Evolutionary conservation across 2,113 vertebrate species (phyloP).

Genomic region (Bucco capensis): DNA sequence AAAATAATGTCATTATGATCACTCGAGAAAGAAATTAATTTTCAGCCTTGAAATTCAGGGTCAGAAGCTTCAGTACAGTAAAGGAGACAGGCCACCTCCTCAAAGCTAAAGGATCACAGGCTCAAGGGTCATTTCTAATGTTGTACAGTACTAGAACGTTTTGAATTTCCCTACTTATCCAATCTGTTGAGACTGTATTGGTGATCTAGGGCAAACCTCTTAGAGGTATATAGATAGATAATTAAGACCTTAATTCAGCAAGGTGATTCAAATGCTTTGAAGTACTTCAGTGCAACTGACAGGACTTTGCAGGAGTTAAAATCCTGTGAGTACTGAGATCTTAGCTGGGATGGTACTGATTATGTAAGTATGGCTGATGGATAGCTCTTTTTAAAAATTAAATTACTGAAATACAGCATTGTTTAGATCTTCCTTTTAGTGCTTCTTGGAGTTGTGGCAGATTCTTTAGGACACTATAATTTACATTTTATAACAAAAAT

Average conservation of each 20-base stretch:
- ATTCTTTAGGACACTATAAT: constrained; percentile 43
- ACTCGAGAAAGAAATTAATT: not conserved
- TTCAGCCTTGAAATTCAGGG: not conserved
- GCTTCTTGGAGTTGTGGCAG: not conserved
- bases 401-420: not conserved
- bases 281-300: not conserved
- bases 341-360: not conserved
- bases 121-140: not conserved
- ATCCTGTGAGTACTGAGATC: not conserved
- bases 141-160: not conserved
- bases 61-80: not conserved
- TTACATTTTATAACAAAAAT: constrained; percentile 58
- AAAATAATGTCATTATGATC: not conserved
- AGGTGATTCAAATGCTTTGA: not conserved
- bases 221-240: not conserved
- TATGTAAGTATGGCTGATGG: not conserved
- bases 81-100: constrained; percentile 6
- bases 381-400: not conserved
- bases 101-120: not conserved
- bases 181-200: constrained; percentile 17
- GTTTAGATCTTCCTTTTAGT: constrained; percentile 34
- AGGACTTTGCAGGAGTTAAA: not conserved
- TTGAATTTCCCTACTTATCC: constrained; percentile 36
- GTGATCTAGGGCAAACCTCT: constrained; percentile 24
- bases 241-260: not conserved